Percentiles rank a stretch among this genome's conserved stretches.
phyloP scores from a whole-genome alignment of 2,888 invertebrate species.

The Phorcus lineatus region DNA sequence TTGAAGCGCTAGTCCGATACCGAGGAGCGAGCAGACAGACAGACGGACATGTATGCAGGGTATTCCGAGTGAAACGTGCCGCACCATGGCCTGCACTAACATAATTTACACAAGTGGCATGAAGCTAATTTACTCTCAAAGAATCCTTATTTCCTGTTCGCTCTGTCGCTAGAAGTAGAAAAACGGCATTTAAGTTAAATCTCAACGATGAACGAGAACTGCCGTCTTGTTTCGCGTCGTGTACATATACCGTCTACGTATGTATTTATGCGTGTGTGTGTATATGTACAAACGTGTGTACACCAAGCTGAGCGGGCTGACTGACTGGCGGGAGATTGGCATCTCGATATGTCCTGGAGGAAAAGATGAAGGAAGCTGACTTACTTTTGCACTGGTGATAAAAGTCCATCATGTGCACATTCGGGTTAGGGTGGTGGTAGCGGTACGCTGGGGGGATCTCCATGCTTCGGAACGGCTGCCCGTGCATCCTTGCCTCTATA shows the following conservation, averaged over 20 bases:
- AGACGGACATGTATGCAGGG: neutral
- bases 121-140: neutral
- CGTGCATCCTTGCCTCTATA: neutral
- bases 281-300: neutral
- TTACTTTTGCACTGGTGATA: conserved; percentile 85
- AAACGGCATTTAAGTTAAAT: too few species aligned
- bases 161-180: too few species aligned
- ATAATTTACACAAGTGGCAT: conserved; percentile 13
- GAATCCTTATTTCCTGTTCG: neutral
- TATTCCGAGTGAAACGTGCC: neutral
- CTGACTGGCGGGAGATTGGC: neutral
- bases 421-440: conserved; percentile 73
- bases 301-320: neutral
- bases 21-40: too few species aligned
- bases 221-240: too few species aligned
- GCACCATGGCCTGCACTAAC: conserved; percentile 2
- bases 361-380: conserved; percentile 42
- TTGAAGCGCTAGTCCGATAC: too few species aligned
- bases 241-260: too few species aligned
- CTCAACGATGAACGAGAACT: too few species aligned
- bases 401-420: conserved; percentile 98
- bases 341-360: neutral
- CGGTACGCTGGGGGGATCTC: conserved; percentile 57
- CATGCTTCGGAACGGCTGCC: conserved; percentile 42
- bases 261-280: too few species aligned